Evolutionary conservation across 2,113 vertebrate species (phyloP), one percentile per base, ranked within the genome.

Genomic region (Thoracochromis brauschi): DNA sequence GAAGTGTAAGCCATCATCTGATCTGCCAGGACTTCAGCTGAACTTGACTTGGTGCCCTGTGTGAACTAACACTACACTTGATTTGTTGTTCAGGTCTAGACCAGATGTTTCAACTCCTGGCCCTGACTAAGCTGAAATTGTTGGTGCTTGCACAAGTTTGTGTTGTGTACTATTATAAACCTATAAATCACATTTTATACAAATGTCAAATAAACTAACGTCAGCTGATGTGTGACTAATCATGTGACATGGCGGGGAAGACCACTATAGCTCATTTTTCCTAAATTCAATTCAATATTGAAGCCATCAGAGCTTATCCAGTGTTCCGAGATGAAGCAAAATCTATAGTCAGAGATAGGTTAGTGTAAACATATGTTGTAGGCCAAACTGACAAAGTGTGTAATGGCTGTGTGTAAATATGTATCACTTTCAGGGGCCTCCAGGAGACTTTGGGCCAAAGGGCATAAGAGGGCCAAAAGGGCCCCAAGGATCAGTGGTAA

Each of bases 401-500:
- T 54, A 7, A 81, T 68, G n/a, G 35, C 5, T 75, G 31, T 42
- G n/a, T 84, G 6, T 53, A 38, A 80, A 89, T 55, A 51, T 68
- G 35, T 83, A 26, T 71, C n/a, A 53, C 13, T 91, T 88, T 55
- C 91, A 99, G 98, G 98, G 98, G 1, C 97, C 97, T 82, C 96
- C 97, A 7, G 98, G 98, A 94, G 98, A 99, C 95, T 73, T 97
- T 3, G 98, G 98, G 71, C 97, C 97, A 94, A 98, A 98, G 94
- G 98, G 98, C 88, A 97, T 98, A 90, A 97, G 96, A 91, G 98
- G 98, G 80, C 98, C 98, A 24, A 98, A 97, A 90, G 98, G 98
- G n/a, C 97, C 98, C 0, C 97, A 97, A 2, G 98, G 98, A 42
- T 81, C 96, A 90, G 97, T 97, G 97, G 96, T 96, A 68, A 93